Base-by-base conservation (phyloP, 2,797 vertebrate genomes). In the Pachyuromys duprasi region DNA sequence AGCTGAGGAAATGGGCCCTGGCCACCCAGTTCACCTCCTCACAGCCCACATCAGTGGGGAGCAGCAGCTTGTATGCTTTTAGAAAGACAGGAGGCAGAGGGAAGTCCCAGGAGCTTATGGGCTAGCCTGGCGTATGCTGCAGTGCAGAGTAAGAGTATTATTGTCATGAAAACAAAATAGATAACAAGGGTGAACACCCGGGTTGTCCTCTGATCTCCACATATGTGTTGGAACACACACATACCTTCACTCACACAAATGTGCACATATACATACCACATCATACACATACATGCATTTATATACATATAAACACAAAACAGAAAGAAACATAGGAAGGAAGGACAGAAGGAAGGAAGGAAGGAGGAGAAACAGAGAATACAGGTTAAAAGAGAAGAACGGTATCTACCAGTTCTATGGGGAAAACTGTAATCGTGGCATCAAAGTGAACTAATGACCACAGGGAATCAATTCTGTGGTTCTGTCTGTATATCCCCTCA, bases 381-480 rank as follows among this genome's bases (percentile, higher is more conserved):
- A n/a, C 28, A 55, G 2, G 63, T 53, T 11, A 87, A 57, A 70
- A 87, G 81, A 79, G 18, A 69, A 76, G 11, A 42, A 79, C 65
- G 75, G 62, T 8, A 8, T 7, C 0, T 17, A 49, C 42, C n/a
- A 70, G 36, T 22, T 70, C 3, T 15, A 11, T 24, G 42, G 26
- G 12, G 20, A 12, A 39, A 60, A 7, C 45, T 45, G 2, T 55
- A 63, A 89, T 70, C 53, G 26, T 45, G 33, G 39, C 39, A 36
- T 28, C 55, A 11, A n/a, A 42, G 53, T 39, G 53, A 93, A 39
- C 3, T 45, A 49, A 42, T 0, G 1, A 36, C 5, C 49, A 1
- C 3, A 1, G 9, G 18, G 39, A 45, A 31, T 28, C 24, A 42
- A 18, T 3, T 63, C 33, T 0, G 6, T 8, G 31, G 5, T 0